phyloP scores from a whole-genome alignment of 2,888 invertebrate genomes.

The Hydroisotoma schaefferi region DNA sequence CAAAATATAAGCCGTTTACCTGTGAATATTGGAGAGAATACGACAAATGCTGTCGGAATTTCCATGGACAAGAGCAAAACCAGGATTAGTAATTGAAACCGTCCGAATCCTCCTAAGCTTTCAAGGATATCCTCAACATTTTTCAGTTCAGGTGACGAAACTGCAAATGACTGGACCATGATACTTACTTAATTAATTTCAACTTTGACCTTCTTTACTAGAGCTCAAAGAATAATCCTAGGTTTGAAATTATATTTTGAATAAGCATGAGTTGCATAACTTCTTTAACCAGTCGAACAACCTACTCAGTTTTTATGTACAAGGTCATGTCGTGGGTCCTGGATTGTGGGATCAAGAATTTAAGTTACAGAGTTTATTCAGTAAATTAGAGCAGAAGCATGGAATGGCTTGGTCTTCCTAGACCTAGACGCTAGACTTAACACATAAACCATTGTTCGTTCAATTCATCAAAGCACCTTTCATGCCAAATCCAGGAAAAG shows the following conservation, averaged over 20 bases:
- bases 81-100: constrained; percentile 26
- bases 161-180: constrained; percentile 1
- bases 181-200: neutral
- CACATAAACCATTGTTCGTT: no score
- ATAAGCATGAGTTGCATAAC: neutral
- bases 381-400: no score
- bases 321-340: no score
- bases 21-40: constrained; percentile 36
- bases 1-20: constrained; percentile 10
- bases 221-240: neutral
- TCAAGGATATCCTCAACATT: constrained; percentile 12
- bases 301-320: no score
- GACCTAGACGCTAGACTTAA: no score
- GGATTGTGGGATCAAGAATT: no score
- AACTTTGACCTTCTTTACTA: neutral
- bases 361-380: no score
- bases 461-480: no score
- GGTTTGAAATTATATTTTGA: neutral
- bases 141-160: constrained; percentile 1
- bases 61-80: constrained; percentile 23
- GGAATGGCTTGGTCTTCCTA: no score
- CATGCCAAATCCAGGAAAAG: no score
- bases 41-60: constrained; percentile 38
- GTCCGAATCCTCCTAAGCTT: constrained; percentile 30
- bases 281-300: no score